Base-by-base conservation (phyloP, 2,113 vertebrate species). In the Mobula birostris region DNA sequence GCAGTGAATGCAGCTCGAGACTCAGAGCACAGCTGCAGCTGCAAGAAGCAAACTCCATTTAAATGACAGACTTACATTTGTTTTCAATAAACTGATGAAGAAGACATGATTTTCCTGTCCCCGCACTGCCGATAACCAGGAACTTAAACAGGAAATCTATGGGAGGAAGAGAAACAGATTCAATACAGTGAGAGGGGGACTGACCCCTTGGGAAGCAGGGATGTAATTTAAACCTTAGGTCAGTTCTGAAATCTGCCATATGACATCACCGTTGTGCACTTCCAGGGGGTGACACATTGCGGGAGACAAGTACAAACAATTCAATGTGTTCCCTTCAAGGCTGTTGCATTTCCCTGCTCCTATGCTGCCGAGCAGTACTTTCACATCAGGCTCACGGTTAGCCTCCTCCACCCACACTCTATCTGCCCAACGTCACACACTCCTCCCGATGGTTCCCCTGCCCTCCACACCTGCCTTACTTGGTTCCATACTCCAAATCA, bases 101-200 rank as follows among this genome's bases (percentile, higher is more conserved):
- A 88, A 99, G 98, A 96, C 98, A 99, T 96, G 98, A 99, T 94
- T 99, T 99, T 94, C 98, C 98, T 2, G 98, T 97, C 90, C 98
- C 98, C 0, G 98, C 98, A 56, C 98, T 98, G 96, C 98, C 98
- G 91, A 99, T 99, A 95, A 99, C 98, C 95, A 99, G 97, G 97
- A 98, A 99, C 97, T 99, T 99, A 96, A 99, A 99, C 95, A 99
- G 98, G 97, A 99, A 99, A 96, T 99, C 98, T 99, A 96, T 66
- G 90, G 58, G 48, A 70, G 94, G 27, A 94, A 77, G 78, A 32
- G 17, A 48, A 72, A 72, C 21, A 74, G n/a, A 90, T 48, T 32
- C 61, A 66, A 36, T 68, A 32, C 14, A 90, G n/a, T 32, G 7
- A 90, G 32, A 36, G n/a, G 1, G 6, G n/a, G 1, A 11, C 27